These are phyloP conservation scores for Acanthurus leucopareius DNA, from an alignment of 2,797 vertebrate species.

Conservation along the genomic window DNA sequence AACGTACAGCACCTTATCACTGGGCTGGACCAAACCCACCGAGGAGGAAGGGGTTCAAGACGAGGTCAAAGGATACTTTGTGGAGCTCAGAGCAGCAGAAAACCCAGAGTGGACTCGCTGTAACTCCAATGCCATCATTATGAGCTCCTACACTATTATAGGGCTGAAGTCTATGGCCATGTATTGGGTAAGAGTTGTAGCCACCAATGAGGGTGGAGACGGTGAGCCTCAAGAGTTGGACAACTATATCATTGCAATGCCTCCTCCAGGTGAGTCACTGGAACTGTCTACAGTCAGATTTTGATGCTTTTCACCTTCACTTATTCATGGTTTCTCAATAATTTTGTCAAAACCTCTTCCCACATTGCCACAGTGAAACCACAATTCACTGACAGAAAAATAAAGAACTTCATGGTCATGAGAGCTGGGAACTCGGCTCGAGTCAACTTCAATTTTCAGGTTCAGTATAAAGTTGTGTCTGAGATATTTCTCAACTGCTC, in stretches of 20 bases:
- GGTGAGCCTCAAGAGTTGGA: constrained; percentile 84
- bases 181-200: constrained; percentile 88
- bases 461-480: constrained; percentile 62
- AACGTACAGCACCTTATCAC: constrained; percentile 85
- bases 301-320: background rate
- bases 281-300: background rate
- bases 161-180: constrained; percentile 86
- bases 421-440: constrained; percentile 86
- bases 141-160: constrained; percentile 85
- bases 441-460: constrained; percentile 89
- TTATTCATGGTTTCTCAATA: background rate
- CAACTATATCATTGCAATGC: constrained; percentile 80
- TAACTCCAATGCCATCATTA: constrained; percentile 79
- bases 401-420: constrained; percentile 85
- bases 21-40: constrained; percentile 89
- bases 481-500: background rate
- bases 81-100: constrained; percentile 87
- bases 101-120: constrained; percentile 87
- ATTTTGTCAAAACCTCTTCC: constrained; percentile 12
- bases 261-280: constrained; percentile 81
- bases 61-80: constrained; percentile 88
- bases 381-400: constrained; percentile 85
- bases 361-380: constrained; percentile 84
- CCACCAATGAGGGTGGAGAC: constrained; percentile 85
- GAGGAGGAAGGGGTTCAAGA: constrained; percentile 81